Evolutionary conservation across 2,888 invertebrate species (phyloP), one percentile per base, ranked within the genome.

Genomic region (Apocheima hispidaria): DNA sequence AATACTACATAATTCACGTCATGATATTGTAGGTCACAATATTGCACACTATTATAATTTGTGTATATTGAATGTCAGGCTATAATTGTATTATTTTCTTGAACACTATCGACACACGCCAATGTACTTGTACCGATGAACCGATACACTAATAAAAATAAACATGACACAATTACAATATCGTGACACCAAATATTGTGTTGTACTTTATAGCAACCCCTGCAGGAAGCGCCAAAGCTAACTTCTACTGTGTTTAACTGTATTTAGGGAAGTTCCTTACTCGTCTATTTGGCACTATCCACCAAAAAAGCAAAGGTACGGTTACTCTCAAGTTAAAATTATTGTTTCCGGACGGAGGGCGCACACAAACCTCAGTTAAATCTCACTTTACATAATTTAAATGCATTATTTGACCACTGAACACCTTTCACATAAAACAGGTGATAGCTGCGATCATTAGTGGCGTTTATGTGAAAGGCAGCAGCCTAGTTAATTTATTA

Each of bases 371-470:
- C 21, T 73, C 73, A 73, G 67, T 70, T 70, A 73, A 78, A 77
- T 84, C 84, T 86, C 83, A 85, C 81, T 83, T 81, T 71, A 73
- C 64, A 75, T 72, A 69, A 75, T 77, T 78, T 88, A 88, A 88
- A 88, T 88, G 88, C 88, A 88, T 80, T 79, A 78, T 74, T 74
- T 74, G 77, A 74, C 83, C 28, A 36, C 60, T 30, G n/a, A 4
- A 33, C 23, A n/a, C 30, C 46, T 36, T 48, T 33, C 56, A 41
- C 41, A 48, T 48, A 38, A 38, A 35, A 35, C 23, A 30, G 48
- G 4, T 54, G 38, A 14, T 33, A 30, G 30, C 46, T 33, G 30
- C 30, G 10, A 12, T 20, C n/a, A n/a, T 10, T 14, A 40, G 41
- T 43, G 40, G 20, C 35, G 28, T 49, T 50, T 26, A 35, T 28